A percentile compares a stretch with the other conserved stretches of the same genome.
These are phyloP conservation scores for Anastrepha obliqua DNA, from an alignment of 1,140 invertebrate genomes.

Conservation along the genomic window DNA sequence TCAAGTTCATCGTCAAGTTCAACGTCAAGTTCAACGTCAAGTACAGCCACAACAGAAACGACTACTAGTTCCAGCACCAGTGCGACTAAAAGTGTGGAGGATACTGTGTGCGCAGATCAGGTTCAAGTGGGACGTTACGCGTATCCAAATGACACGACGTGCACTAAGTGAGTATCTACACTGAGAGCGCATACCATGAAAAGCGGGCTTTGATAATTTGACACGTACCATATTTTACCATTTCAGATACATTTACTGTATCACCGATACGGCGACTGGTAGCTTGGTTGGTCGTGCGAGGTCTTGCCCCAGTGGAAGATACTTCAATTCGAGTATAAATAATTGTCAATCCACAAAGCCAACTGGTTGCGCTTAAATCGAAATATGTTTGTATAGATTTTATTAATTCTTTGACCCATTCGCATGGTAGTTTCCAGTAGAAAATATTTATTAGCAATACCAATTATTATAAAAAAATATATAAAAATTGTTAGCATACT, in stretches of 20 bases:
- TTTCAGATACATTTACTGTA: not conserved
- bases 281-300: not conserved
- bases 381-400: too few relatives aligned
- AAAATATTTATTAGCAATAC: too few relatives aligned
- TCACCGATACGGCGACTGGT: too few relatives aligned
- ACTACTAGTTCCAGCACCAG: not conserved
- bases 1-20: too few relatives aligned
- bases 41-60: not conserved
- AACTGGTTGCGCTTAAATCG: not conserved
- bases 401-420: too few relatives aligned
- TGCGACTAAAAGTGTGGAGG: not conserved
- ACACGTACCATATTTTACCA: not conserved
- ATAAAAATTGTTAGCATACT: too few relatives aligned
- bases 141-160: conserved; percentile 3
- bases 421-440: too few relatives aligned
- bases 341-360: not conserved
- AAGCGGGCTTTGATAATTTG: too few relatives aligned
- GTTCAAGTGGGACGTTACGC: not conserved
- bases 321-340: not conserved
- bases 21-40: not conserved
- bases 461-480: too few relatives aligned
- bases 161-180: not conserved
- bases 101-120: not conserved
- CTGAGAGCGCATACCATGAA: too few relatives aligned
- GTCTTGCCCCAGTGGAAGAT: not conserved